A percentile compares a stretch with the other conserved stretches of the same genome.
Conservation (phyloP, 2,113 vertebrate species). For the Picathartes gymnocephalus region DNA sequence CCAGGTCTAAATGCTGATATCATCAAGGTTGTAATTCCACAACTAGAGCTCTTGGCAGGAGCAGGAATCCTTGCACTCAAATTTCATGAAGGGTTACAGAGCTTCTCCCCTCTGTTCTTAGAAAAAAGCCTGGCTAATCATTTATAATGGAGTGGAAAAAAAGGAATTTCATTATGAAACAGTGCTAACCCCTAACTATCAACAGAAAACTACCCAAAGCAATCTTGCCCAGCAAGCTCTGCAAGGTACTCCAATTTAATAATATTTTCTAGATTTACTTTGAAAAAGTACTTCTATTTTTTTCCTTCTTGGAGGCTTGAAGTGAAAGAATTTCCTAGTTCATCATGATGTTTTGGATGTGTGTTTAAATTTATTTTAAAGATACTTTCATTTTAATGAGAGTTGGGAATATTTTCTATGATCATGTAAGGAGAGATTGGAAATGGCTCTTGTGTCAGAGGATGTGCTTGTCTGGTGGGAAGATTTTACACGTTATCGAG, state of each 20-base stretch:
- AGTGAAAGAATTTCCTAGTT: neutral
- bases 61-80: neutral
- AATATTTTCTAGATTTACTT: neutral
- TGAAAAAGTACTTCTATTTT: neutral
- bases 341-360: neutral
- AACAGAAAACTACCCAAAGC: neutral
- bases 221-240: neutral
- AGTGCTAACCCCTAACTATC: neutral
- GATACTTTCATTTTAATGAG: neutral
- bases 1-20: neutral
- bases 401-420: neutral
- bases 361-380: neutral
- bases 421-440: neutral
- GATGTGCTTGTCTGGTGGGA: neutral
- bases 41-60: neutral
- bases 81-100: neutral
- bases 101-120: neutral
- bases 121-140: neutral
- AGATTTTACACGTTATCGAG: neutral
- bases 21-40: neutral
- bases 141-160: neutral
- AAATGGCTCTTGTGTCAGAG: neutral
- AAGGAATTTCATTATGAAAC: neutral
- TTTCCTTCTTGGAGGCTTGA: neutral
- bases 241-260: neutral